Evolutionary conservation across 2,797 vertebrate genomes (phyloP), one percentile per base, ranked within the genome.

Genomic region (Rhynchotus rufescens): DNA sequence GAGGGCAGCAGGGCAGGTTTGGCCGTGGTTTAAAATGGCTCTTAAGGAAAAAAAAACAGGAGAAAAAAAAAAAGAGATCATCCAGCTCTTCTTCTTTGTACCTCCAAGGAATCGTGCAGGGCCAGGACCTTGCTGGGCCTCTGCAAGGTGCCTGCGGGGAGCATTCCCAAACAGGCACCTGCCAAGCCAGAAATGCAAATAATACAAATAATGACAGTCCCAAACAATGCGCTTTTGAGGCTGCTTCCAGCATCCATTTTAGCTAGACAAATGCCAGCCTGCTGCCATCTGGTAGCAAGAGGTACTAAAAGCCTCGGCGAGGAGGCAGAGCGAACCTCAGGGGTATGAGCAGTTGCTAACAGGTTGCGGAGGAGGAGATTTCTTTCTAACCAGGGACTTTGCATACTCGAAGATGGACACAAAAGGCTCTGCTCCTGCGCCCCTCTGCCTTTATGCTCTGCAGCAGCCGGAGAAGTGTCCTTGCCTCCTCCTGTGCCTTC

Each of bases 191-290:
- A 86, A 93, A 74, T 93, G 85, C 67, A 79, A 86, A 92, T 74
- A 71, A 74, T 86, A 74, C 67, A 80, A 86, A 92, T 74, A 71
- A 74, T 86, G 76, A 83, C 73, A 88, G 64, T 81, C 80, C 64
- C 64, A 81, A 95, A 94, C 78, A 90, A 89, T 76, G 85, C 75
- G 62, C 84, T 77, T 94, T 66, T 4, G 0, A 52, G 87, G 72
- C 84, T 88, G 69, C 64, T 94, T 88, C 80, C 83, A 96, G 79
- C 82, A 79, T 92, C 82, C 88, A 57, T 91, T 90, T 92, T 92
- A 94, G 92, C 89, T 91, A 91, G 89, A 93, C 86, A 95, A 92
- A 90, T 91, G 73, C 91, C 95, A 95, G 80, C 69, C 86, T 90
- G 69, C 74, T 89, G 66, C 95, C 90, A 92, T 92, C 92, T 94